A percentile compares a stretch with the other conserved stretches of the same genome.
phyloP scores from a whole-genome alignment of 1,140 invertebrate species.

The Danaus melanippus region DNA sequence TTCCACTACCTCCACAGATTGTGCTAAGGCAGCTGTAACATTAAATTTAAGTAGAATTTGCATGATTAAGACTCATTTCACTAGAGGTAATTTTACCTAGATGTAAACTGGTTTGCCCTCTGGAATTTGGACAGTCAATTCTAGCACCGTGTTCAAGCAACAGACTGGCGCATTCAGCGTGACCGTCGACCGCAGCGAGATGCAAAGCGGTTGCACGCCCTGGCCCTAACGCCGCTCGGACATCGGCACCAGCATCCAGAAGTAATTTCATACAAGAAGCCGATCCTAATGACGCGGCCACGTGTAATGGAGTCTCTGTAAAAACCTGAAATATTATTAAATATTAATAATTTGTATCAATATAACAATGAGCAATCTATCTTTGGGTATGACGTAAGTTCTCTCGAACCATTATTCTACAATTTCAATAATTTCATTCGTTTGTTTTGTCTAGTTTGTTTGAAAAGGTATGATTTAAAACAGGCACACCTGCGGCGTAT shows the following conservation, averaged over 20 bases:
- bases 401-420: too few relatives aligned
- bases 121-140: constrained; percentile 77
- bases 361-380: too few relatives aligned
- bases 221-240: constrained; percentile 79
- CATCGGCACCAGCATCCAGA: constrained; percentile 81
- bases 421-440: constrained; percentile 12
- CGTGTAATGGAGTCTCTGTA: constrained; percentile 87
- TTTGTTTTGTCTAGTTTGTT: constrained; percentile 18
- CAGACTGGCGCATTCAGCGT: constrained; percentile 78
- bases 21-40: constrained; percentile 78
- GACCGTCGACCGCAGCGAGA: constrained; percentile 86
- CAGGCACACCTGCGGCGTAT: constrained; percentile 79
- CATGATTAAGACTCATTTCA: not conserved
- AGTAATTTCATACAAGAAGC: constrained; percentile 78
- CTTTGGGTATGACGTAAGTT: too few relatives aligned
- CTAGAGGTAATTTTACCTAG: constrained; percentile 53
- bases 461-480: constrained; percentile 19
- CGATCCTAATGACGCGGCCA: constrained; percentile 83
- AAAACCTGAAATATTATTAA: constrained; percentile 72
- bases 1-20: constrained; percentile 81
- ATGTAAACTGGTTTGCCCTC: constrained; percentile 84
- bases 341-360: too few relatives aligned
- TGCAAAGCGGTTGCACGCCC: constrained; percentile 83
- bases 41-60: constrained; percentile 4
- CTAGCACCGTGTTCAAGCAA: constrained; percentile 82